A percentile compares a stretch with the other conserved stretches of the same genome.
These are phyloP conservation scores for Clangula hyemalis DNA, from an alignment of 2,797 vertebrate genomes.

Conservation along the genomic window DNA sequence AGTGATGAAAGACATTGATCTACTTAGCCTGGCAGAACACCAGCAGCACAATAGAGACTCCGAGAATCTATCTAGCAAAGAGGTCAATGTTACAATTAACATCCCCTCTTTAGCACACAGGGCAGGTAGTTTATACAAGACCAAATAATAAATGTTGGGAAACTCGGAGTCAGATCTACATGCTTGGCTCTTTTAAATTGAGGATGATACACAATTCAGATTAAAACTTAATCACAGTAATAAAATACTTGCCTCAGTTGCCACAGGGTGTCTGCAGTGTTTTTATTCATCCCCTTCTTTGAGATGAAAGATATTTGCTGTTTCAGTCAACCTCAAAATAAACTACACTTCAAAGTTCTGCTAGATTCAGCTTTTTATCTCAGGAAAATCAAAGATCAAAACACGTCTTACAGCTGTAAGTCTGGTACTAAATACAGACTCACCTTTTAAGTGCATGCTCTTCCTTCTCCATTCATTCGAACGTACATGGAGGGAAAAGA, in stretches of 20 bases:
- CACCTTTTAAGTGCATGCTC: not conserved
- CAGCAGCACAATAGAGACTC: not conserved
- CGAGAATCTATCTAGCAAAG: not conserved
- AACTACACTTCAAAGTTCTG: not conserved
- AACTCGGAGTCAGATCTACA: not conserved
- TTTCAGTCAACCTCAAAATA: not conserved
- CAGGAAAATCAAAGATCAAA: constrained; percentile 7
- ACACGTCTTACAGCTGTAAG: not conserved
- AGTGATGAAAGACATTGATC: not conserved
- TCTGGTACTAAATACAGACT: not conserved
- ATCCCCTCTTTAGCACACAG: not conserved
- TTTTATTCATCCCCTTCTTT: not conserved
- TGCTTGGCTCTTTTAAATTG: not conserved
- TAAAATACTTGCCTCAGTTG: not conserved
- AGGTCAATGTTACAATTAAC: constrained; percentile 17
- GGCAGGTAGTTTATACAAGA: not conserved
- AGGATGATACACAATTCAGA: not conserved
- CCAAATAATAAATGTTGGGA: not conserved
- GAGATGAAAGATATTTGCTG: not conserved
- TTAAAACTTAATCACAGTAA: not conserved
- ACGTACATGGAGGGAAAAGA: not conserved
- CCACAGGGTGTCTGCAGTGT: not conserved
- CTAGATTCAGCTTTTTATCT: not conserved
- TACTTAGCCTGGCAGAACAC: not conserved
- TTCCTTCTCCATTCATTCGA: not conserved